These are phyloP conservation scores for Tethya wilhelma DNA, from an alignment of 37 sponge, comb jelly and placozoan genomes.

Conservation along the genomic window DNA sequence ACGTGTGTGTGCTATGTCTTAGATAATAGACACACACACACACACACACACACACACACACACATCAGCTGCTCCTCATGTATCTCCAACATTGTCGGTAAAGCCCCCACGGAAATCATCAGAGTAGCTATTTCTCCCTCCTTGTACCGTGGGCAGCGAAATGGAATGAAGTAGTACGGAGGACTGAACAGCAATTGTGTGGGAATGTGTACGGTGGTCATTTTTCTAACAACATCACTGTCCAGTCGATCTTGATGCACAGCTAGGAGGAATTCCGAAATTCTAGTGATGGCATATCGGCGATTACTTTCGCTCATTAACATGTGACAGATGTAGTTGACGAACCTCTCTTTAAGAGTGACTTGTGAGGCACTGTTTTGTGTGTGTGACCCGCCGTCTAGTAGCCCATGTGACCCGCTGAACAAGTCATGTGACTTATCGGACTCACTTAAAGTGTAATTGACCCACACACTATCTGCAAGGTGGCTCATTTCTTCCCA, in stretches of 20 bases:
- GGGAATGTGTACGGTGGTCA: constrained; percentile 4
- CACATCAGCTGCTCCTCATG: too few relatives aligned
- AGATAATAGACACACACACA: too few relatives aligned
- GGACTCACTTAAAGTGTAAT: background rate
- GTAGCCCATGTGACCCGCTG: background rate
- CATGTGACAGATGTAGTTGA: constrained; percentile 9
- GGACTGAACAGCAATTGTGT: constrained; percentile 10
- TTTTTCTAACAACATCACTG: background rate
- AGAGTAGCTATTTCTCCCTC: background rate
- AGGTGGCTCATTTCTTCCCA: constrained; percentile 15
- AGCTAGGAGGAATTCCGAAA: constrained; percentile 6
- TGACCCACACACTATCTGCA: constrained; percentile 15
- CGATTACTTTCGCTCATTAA: constrained; percentile 15
- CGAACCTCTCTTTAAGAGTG: background rate
- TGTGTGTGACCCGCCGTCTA: background rate
- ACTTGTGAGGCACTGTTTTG: background rate
- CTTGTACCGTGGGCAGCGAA: constrained; percentile 8
- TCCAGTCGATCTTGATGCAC: constrained; percentile 5
- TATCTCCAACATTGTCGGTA: too few relatives aligned
- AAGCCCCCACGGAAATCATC: background rate
- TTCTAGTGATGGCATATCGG: constrained; percentile 1
- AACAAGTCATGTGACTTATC: too few relatives aligned
- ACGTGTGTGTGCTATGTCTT: too few relatives aligned
- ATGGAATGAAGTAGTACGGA: constrained; percentile 24
- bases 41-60: too few relatives aligned